Base-by-base conservation (phyloP, 2,888 invertebrate genomes). In the Junonia oenone region DNA sequence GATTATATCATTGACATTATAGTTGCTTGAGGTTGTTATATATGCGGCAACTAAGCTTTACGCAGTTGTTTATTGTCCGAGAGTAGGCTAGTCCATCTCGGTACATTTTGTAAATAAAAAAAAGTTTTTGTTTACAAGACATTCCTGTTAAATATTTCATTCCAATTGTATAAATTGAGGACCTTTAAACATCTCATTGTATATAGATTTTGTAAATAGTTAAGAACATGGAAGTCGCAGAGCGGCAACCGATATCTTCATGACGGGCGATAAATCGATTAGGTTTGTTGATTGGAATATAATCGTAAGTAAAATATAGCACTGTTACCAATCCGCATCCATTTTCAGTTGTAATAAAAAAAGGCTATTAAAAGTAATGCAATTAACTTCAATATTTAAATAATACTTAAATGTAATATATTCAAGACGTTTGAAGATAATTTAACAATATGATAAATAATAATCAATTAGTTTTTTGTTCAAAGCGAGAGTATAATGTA, bases 181-280 rank as follows among this genome's bases (percentile, higher is more conserved):
- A 79, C 76, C 77, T 81, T 81, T 80, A 81, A n/a, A 79, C 80
- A 74, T 80, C 78, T 77, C 75, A 75, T 73, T 89, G 89, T 89
- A 88, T 78, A 89, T 89, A 90, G 68, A 73, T 75, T 76, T 75
- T 90, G 90, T 90, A 90, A 75, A 90, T 90, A 89, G 80, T 81
- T 76, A 79, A 75, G 72, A 71, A 72, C 75, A 76, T 68, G 69
- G 65, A 72, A 69, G 86, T 83, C 85, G 89, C 88, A 78, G 81
- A 88, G 88, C 89, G 88, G 78, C 82, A 66, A 58, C 68, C 51
- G 56, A 56, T 51, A 61, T 47, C 57, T 60, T 63, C 57, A 62
- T 63, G 51, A 47, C 55, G 55, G 55, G 48, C 57, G 60, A 58
- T 55, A 37, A 29, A 46, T 54, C 51, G 55, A 54, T 58, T 56